phyloP scores from a whole-genome alignment of 2,888 invertebrate species.

The Noctua comes region DNA sequence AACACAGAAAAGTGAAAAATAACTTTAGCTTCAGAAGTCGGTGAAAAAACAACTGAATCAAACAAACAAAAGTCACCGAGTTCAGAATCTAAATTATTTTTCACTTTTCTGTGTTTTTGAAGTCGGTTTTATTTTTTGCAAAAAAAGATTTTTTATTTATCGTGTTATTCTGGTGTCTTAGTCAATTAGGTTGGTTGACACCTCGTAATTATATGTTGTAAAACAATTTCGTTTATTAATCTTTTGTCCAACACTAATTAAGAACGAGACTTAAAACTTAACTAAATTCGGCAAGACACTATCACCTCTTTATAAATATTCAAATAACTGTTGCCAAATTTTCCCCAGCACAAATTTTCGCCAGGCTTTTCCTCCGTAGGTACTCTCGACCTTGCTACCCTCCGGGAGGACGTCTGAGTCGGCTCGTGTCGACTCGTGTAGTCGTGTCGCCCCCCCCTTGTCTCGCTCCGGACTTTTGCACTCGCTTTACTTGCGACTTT shows the following conservation, averaged over 20 bases:
- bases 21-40: too few relatives aligned
- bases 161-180: not conserved
- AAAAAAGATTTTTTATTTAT: too few relatives aligned
- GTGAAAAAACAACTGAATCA: too few relatives aligned
- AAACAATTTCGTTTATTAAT: not conserved
- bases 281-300: not conserved
- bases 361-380: constrained; percentile 20
- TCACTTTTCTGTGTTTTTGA: too few relatives aligned
- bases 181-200: not conserved
- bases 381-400: constrained; percentile 58
- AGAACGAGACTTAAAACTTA: not conserved
- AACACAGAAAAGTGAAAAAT: too few relatives aligned
- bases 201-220: not conserved
- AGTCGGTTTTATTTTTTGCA: too few relatives aligned
- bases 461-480: constrained; percentile 41
- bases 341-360: constrained; percentile 20
- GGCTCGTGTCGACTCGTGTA: constrained; percentile 29
- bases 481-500: constrained; percentile 29
- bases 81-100: too few relatives aligned
- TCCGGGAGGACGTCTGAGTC: constrained; percentile 48
- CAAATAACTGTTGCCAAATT: constrained; percentile 12
- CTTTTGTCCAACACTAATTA: not conserved
- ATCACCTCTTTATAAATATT: constrained; percentile 31
- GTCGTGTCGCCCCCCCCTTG: constrained; percentile 24
- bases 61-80: too few relatives aligned